A percentile compares a stretch with the other conserved stretches of the same genome.
Evolutionary conservation across 23 tunicate genomes (phyloP).

Genomic region (Halocynthia aurantium): DNA sequence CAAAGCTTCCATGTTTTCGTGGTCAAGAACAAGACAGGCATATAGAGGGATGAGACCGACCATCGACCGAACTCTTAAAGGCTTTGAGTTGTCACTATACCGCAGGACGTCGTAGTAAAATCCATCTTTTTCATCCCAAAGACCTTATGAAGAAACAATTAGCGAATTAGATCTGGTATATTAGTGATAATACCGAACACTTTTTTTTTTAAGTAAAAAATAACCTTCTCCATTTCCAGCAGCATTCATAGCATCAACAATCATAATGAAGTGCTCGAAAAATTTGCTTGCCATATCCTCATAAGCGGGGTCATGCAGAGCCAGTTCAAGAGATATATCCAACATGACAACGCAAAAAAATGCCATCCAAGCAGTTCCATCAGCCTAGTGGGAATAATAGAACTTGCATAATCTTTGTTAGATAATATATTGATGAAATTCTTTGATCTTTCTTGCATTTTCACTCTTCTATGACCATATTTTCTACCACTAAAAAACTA

Average conservation of each 20-base stretch:
- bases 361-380: slow-evolving; percentile 98
- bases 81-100: slow-evolving; percentile 51
- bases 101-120: slow-evolving; percentile 82
- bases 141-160: slow-evolving; percentile 31
- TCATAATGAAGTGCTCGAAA: slow-evolving; percentile 91
- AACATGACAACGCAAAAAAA: slow-evolving; percentile 88
- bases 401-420: no score
- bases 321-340: slow-evolving; percentile 78
- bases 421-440: no score
- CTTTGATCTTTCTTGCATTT: no score
- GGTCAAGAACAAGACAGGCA: slow-evolving; percentile 84
- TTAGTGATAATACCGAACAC: not conserved
- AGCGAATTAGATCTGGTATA: not conserved
- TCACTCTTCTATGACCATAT: no score
- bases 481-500: no score
- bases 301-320: slow-evolving; percentile 62
- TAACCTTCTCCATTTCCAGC: slow-evolving; percentile 84
- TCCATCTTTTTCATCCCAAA: slow-evolving; percentile 92
- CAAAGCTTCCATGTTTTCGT: slow-evolving; percentile 59
- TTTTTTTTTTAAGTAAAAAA: not conserved
- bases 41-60: slow-evolving; percentile 89
- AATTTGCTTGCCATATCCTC: slow-evolving; percentile 98
- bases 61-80: slow-evolving; percentile 82
- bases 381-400: slow-evolving; percentile 42
- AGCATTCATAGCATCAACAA: slow-evolving; percentile 88